Conservation (phyloP, 2,888 invertebrate genomes). For the Conomelus anceps region DNA sequence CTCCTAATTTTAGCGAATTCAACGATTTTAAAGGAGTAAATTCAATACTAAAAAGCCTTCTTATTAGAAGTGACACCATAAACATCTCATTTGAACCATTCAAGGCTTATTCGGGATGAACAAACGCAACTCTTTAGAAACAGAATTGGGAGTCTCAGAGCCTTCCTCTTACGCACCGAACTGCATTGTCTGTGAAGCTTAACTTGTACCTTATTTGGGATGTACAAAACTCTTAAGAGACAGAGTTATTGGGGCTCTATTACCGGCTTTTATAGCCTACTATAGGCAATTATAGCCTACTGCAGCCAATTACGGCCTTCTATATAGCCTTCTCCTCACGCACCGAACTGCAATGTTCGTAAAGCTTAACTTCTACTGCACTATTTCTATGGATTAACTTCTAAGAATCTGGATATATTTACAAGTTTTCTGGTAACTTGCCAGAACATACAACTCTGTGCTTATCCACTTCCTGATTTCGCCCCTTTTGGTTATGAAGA, state of each 20-base stretch:
- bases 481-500: background rate
- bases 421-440: background rate
- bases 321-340: background rate
- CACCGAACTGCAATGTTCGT: background rate
- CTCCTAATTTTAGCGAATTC: too few species aligned
- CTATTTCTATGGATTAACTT: background rate
- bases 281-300: too few species aligned
- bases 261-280: too few species aligned
- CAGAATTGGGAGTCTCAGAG: too few species aligned
- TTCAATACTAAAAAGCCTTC: too few species aligned
- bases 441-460: background rate
- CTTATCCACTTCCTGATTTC: background rate
- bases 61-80: too few species aligned
- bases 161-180: too few species aligned
- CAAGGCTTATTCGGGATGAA: background rate
- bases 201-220: background rate
- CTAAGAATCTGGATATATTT: background rate
- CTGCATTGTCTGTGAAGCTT: too few species aligned
- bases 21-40: too few species aligned
- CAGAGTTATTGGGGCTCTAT: background rate
- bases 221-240: background rate
- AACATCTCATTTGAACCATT: background rate
- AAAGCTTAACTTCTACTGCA: background rate
- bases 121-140: too few species aligned
- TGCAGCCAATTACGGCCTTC: too few species aligned